These are phyloP conservation scores for Parotocinclus haroldoi DNA, from an alignment of 2,797 vertebrate species.

Conservation along the genomic window DNA sequence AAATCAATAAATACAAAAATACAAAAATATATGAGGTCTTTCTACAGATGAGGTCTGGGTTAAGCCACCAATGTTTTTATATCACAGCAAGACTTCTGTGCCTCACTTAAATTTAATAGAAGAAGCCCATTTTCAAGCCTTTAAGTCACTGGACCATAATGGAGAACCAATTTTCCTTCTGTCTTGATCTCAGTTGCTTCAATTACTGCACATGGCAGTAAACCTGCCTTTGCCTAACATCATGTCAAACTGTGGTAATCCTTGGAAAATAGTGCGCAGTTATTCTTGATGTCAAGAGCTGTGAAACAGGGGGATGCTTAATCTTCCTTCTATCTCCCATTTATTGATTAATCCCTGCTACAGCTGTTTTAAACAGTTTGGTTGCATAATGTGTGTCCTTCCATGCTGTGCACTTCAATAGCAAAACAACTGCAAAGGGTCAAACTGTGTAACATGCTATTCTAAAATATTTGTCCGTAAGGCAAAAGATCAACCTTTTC, in stretches of 20 bases:
- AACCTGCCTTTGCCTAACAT: constrained; percentile 9
- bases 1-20: too few species aligned
- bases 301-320: constrained; percentile 29
- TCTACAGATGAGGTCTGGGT: too few species aligned
- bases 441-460: background rate
- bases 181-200: background rate
- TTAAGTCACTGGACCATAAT: too few species aligned
- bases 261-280: constrained; percentile 26
- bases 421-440: constrained; percentile 37
- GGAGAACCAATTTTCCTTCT: too few species aligned
- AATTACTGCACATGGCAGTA: constrained; percentile 10
- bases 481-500: too few species aligned
- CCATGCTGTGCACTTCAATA: constrained; percentile 22
- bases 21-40: too few species aligned
- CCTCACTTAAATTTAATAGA: too few species aligned
- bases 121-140: too few species aligned
- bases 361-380: constrained; percentile 40
- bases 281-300: constrained; percentile 33
- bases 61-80: too few species aligned
- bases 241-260: constrained; percentile 34
- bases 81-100: too few species aligned
- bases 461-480: too few species aligned
- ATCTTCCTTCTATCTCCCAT: constrained; percentile 41
- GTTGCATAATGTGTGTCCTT: constrained; percentile 37
- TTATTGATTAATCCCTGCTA: constrained; percentile 49